Base-by-base conservation (phyloP, 2,797 vertebrate genomes). In the Epinephelus awoara region DNA sequence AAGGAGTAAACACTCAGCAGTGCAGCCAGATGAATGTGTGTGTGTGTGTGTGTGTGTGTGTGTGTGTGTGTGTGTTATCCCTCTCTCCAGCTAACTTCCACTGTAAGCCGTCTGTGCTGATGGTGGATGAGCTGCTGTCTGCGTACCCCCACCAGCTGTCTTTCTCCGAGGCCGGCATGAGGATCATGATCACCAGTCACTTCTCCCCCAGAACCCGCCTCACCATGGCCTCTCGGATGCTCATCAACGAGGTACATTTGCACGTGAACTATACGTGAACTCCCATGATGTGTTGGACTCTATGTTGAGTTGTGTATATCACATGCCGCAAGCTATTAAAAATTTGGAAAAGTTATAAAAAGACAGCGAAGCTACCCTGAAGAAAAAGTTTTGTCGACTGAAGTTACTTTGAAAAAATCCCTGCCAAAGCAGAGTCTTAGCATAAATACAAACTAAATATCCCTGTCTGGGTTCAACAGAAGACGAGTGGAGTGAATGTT, bases 181-280 rank as follows among this genome's bases (percentile, higher is more conserved):
- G 98, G 87, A 98, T 99, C 92, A 99, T 99, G 98, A 99, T 99
- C 94, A 99, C 98, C 70, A 98, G 96, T 81, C 98, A 99, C 87
- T 99, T 99, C 79, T 98, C 97, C 56, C 98, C 98, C n/a, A 97
- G 97, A 85, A 99, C 98, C 66, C 96, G 98, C 29, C 98, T 99
- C 85, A 97, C 98, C 86, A 99, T 99, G 98, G 98, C 98, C 78
- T 99, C 98, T 29, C 96, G 98, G 52, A 98, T 99, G 98, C 90
- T 99, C 56, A 99, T 99, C 93, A 99, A 96, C 52, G 98, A 99
- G 97, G 98, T 96, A 91, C 95, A 19, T 25, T 3, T 9, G 38
- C n/a, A 15, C 11, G 1, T 12, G 3, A n/a, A 21, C n/a, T 9
- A 11, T 1, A 14, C 11, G 2, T 15, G 19, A 2, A 19, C 11